A percentile compares a stretch with the other conserved stretches of the same genome.
Evolutionary conservation across 2,888 invertebrate genomes (phyloP).

Genomic region (Reticulitermes lucifugus): DNA sequence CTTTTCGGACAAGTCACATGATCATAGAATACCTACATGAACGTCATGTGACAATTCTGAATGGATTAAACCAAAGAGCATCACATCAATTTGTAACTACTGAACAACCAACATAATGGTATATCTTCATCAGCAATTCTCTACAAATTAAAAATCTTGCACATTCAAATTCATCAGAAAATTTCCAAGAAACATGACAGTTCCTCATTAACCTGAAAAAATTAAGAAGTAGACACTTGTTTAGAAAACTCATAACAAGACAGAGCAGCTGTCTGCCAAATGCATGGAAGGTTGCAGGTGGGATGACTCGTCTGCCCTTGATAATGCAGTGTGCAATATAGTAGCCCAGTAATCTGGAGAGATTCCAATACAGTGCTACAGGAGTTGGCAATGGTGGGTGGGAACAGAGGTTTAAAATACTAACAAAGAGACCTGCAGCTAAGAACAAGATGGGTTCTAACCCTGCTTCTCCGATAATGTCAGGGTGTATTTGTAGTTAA

Average conservation of each 20-base stretch:
- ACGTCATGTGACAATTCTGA: too few relatives aligned
- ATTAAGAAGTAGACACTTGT: background rate
- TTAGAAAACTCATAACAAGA: background rate
- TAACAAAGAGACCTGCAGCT: background rate
- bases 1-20: too few relatives aligned
- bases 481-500: background rate
- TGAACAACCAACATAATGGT: too few relatives aligned
- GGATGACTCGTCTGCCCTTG: background rate
- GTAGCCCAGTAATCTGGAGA: slow-evolving; percentile 11
- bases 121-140: too few relatives aligned
- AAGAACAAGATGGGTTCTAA: background rate
- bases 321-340: slow-evolving; percentile 7
- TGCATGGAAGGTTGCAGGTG: slow-evolving; percentile 5
- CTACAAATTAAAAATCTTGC: too few relatives aligned
- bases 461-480: background rate
- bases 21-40: too few relatives aligned
- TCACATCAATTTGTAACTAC: too few relatives aligned
- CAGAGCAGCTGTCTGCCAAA: slow-evolving; percentile 4
- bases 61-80: too few relatives aligned
- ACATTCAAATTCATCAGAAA: too few relatives aligned
- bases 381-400: slow-evolving; percentile 12
- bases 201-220: too few relatives aligned
- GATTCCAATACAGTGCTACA: slow-evolving; percentile 7
- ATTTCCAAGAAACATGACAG: too few relatives aligned
- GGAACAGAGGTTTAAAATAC: slow-evolving; percentile 4